phyloP scores from a whole-genome alignment of 2,888 invertebrate species.

The Rhamnusium bicolor region DNA sequence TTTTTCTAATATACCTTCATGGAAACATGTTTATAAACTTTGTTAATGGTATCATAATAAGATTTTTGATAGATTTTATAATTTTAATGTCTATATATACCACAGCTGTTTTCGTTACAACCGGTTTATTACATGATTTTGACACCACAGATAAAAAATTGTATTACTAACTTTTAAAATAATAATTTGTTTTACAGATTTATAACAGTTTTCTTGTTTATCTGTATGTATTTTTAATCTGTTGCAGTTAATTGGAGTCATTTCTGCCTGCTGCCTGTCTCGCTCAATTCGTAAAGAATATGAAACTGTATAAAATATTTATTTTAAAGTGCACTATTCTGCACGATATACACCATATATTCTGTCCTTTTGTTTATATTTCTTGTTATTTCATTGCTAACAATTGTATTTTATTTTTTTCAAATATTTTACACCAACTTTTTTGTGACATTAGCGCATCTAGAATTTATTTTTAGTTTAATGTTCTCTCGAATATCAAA shows the following conservation, averaged over 20 bases:
- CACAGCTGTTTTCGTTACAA: too few relatives aligned
- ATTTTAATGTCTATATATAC: too few relatives aligned
- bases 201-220: neutral
- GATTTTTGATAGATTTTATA: too few relatives aligned
- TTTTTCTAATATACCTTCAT: too few relatives aligned
- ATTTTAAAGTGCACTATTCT: slow-evolving; percentile 36
- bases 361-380: slow-evolving; percentile 39
- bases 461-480: slow-evolving; percentile 8
- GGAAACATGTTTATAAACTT: too few relatives aligned
- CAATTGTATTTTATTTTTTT: slow-evolving; percentile 43
- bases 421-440: neutral
- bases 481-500: slow-evolving; percentile 2
- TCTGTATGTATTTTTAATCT: neutral
- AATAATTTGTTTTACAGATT: too few relatives aligned
- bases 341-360: slow-evolving; percentile 40
- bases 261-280: slow-evolving; percentile 94
- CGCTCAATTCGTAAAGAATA: slow-evolving; percentile 94
- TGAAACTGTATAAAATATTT: slow-evolving; percentile 76
- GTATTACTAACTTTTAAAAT: too few relatives aligned
- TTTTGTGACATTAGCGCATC: neutral
- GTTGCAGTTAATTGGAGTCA: slow-evolving; percentile 88
- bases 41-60: too few relatives aligned
- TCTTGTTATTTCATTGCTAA: slow-evolving; percentile 37
- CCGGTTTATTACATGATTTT: too few relatives aligned
- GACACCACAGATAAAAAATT: too few relatives aligned